These are phyloP conservation scores for Harmothoe impar DNA, from an alignment of 2,888 invertebrate species.

Conservation along the genomic window DNA sequence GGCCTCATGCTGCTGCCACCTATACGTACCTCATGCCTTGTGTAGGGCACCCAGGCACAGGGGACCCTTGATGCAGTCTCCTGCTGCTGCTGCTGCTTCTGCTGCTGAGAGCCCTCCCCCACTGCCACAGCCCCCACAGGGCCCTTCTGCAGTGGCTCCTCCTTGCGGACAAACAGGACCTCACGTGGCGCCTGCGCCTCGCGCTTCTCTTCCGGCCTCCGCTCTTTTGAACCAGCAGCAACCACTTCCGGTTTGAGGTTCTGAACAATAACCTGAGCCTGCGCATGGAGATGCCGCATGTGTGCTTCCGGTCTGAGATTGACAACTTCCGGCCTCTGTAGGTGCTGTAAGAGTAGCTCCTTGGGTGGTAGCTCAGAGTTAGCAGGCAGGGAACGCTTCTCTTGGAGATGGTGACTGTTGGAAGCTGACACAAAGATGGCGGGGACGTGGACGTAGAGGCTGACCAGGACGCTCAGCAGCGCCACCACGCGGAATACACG, in stretches of 20 bases:
- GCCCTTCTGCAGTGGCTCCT: background rate
- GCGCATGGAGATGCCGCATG: constrained; percentile 29
- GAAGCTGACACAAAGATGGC: background rate
- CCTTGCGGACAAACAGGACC: background rate
- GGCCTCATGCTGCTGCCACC: no score
- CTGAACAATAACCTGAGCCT: background rate
- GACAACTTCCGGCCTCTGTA: background rate
- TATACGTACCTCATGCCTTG: background rate
- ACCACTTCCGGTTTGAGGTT: background rate
- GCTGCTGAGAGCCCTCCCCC: background rate
- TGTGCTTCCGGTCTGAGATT: background rate
- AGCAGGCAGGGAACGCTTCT: background rate
- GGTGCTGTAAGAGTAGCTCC: background rate
- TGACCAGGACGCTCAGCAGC: background rate
- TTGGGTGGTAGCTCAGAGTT: background rate
- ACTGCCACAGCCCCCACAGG: background rate
- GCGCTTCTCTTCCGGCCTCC: background rate
- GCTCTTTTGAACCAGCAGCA: background rate
- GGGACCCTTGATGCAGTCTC: background rate
- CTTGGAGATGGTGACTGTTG: background rate
- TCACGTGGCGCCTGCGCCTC: background rate
- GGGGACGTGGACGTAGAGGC: background rate
- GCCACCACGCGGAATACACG: background rate
- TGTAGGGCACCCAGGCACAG: constrained; percentile 39
- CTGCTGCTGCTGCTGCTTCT: background rate